Base-by-base conservation (phyloP, 2,113 vertebrate species). In the Nothoprocta pentlandii region DNA sequence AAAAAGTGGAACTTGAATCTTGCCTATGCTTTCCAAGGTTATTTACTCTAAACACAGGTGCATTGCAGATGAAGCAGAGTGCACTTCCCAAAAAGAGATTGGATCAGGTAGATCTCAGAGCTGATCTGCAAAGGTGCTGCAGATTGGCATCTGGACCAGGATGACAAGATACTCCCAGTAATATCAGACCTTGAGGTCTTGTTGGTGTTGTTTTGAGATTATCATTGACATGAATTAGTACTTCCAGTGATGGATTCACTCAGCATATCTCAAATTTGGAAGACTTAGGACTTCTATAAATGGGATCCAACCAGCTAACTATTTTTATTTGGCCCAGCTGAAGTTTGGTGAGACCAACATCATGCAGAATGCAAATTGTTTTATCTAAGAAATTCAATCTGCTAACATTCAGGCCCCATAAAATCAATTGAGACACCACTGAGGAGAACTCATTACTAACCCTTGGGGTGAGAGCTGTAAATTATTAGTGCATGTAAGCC, bases 141-240 rank as follows among this genome's bases (percentile, higher is more conserved):
- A 76, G 17, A 56, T 23, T 9, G 51, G 21, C 36, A 12, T 10
- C 5, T 10, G 28, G 23, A 80, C 11, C 53, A 61, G 23, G 39
- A 16, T 58, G 19, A 47, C 12, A 64, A 69, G 32, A n/a, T 53
- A n/a, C 8, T 47, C 12, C 75, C 9, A 85, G 47, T 0, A 0
- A n/a, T 19, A 80, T 2, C 13, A 47, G 3, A 66, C 4, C 6
- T 32, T 61, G 26, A 76, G 15, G 76, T 21, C 6, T 71, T 63
- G 0, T 5, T 44, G 25, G 14, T 58, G 19, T 6, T 63, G 6
- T 68, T 85, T 39, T 6, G 54, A 83, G 49, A 58, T 39, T 62
- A 66, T 69, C 34, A 49, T 6, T 47, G 44, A 63, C 14, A 76
- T 47, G 58, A 79, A 80, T 53, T 62, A 79, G 2, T 6, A 34